phyloP scores from a whole-genome alignment of 1,140 invertebrate species.

The Drosophila bifasciata region DNA sequence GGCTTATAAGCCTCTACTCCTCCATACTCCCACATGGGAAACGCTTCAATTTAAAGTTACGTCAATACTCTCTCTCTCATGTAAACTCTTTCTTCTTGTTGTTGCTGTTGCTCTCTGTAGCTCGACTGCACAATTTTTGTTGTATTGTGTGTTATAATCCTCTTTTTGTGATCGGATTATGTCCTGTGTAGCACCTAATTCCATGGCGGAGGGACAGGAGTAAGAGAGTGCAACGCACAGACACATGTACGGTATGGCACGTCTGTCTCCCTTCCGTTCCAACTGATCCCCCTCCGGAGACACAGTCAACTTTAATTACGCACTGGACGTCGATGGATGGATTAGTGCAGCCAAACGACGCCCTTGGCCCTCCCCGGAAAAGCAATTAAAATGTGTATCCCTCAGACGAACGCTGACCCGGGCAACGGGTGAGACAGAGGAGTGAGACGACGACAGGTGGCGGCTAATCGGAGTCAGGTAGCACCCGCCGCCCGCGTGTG shows the following conservation, averaged over 20 bases:
- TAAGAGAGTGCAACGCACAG: conserved; percentile 32
- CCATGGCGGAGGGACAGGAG: conserved; percentile 24
- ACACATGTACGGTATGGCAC: conserved; percentile 3
- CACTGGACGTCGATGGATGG: conserved; percentile 64
- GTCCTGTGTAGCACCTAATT: conserved; percentile 76
- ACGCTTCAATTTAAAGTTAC: conserved; percentile 68
- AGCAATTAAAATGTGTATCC: conserved; percentile 76
- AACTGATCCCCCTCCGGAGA: conserved; percentile 62
- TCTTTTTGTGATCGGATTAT: conserved; percentile 81
- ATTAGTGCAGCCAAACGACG: conserved; percentile 62
- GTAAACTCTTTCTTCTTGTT: conserved; percentile 11
- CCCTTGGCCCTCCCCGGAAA: conserved; percentile 47
- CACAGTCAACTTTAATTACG: conserved; percentile 74
- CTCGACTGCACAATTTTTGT: conserved; percentile 36
- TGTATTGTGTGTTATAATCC: conserved; percentile 75
- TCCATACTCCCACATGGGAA: conserved; percentile 1
- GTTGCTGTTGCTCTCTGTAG: not conserved
- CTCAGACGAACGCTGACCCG: conserved; percentile 3
- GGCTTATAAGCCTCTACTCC: conserved; percentile 9
- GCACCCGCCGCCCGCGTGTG: not conserved
- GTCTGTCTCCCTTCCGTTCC: conserved; percentile 14
- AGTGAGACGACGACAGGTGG: conserved; percentile 6
- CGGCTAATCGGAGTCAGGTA: conserved; percentile 18
- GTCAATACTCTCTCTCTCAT: conserved; percentile 20
- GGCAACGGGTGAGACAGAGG: not conserved